Percentiles rank a stretch among this genome's conserved stretches.
phyloP scores from a whole-genome alignment of 2,888 invertebrate genomes.

The Halictus ligatus region DNA sequence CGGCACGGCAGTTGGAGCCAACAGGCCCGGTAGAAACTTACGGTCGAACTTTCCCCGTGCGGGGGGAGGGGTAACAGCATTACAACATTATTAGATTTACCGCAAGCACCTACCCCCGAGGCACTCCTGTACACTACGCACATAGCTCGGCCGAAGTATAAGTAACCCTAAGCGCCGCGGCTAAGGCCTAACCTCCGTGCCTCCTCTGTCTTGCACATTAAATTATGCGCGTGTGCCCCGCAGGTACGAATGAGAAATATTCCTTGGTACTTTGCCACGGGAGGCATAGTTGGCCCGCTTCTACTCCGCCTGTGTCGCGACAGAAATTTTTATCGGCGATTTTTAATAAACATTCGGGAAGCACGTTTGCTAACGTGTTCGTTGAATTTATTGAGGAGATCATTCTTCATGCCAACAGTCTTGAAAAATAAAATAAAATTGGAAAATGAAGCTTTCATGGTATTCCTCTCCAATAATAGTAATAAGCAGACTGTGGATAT shows the following conservation, averaged over 20 bases:
- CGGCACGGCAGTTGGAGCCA: constrained; percentile 77
- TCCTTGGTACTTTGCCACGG: constrained; percentile 18
- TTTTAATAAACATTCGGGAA: neutral
- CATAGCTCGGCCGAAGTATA: constrained; percentile 71
- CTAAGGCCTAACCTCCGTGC: constrained; percentile 54
- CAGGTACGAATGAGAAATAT: constrained; percentile 45
- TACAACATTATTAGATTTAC: constrained; percentile 84
- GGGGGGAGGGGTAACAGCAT: constrained; percentile 80
- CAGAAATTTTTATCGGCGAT: constrained; percentile 14
- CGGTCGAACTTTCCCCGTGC: constrained; percentile 76
- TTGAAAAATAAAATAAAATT: too few species aligned
- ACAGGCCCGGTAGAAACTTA: constrained; percentile 80
- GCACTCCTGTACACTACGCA: constrained; percentile 72
- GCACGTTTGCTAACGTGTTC: neutral
- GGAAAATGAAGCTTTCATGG: too few species aligned
- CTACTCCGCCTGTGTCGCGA: neutral
- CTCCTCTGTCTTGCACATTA: constrained; percentile 64
- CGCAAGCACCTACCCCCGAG: constrained; percentile 83
- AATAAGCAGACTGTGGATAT: neutral
- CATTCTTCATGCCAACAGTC: neutral
- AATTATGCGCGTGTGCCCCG: constrained; percentile 69
- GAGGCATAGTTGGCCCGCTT: neutral
- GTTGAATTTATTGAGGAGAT: neutral
- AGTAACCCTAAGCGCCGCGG: constrained; percentile 75
- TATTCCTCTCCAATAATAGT: too few species aligned